A percentile compares a stretch with the other conserved stretches of the same genome.
Evolutionary conservation across 2,797 vertebrate species (phyloP).

Genomic region (Leuciscus waleckii): DNA sequence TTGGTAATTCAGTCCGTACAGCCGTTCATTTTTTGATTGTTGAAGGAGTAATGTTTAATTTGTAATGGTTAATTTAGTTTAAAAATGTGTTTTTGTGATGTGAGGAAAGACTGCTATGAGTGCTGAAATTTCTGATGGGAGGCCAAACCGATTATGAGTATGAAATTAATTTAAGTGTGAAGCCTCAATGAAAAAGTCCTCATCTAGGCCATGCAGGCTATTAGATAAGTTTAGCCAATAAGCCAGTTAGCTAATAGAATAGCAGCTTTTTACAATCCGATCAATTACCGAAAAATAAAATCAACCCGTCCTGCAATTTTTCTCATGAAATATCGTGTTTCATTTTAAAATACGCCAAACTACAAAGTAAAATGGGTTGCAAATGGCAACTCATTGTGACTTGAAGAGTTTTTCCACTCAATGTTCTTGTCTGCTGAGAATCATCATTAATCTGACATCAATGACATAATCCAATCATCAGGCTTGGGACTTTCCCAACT

Average conservation of each 20-base stretch:
- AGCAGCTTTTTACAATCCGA: not conserved
- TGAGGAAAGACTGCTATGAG: constrained; percentile 14
- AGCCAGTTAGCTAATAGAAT: not conserved
- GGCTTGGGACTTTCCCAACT: constrained; percentile 16
- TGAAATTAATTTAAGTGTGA: constrained; percentile 16
- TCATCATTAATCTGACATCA: constrained; percentile 4
- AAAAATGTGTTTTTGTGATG: constrained; percentile 18
- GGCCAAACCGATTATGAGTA: constrained; percentile 16
- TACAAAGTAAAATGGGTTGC: not conserved
- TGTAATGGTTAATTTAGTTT: constrained; percentile 36
- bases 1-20: constrained; percentile 41
- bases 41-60: constrained; percentile 43
- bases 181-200: not conserved
- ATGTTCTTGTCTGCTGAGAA: constrained; percentile 24
- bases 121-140: constrained; percentile 34
- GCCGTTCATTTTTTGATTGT: constrained; percentile 39
- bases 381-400: not conserved
- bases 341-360: not conserved
- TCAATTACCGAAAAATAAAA: not conserved
- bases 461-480: constrained; percentile 13
- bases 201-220: not conserved
- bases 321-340: not conserved
- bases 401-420: not conserved
- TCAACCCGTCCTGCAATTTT: not conserved
- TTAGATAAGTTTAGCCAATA: not conserved